Evolutionary conservation across 2,113 vertebrate species (phyloP).

Genomic region (Gallinago paraguaiae): DNA sequence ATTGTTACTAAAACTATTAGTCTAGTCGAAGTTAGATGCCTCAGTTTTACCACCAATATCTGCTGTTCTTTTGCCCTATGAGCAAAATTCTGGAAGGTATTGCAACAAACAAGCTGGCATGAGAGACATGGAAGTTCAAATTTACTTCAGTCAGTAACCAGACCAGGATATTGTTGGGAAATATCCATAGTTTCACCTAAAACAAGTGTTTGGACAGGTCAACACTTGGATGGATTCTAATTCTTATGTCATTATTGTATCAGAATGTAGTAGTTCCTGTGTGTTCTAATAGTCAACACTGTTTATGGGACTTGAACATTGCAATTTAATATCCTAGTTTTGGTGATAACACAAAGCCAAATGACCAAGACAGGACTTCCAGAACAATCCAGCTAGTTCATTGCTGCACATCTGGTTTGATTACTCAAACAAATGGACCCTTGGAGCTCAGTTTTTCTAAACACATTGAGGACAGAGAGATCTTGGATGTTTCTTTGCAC

Average conservation of each 20-base stretch:
- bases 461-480: constrained; percentile 38
- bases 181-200: neutral
- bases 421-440: constrained; percentile 34
- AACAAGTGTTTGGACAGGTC: neutral
- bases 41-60: neutral
- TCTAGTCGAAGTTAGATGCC: neutral
- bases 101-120: neutral
- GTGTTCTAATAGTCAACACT: neutral
- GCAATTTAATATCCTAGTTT: neutral
- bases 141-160: neutral
- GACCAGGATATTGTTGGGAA: neutral
- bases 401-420: constrained; percentile 39
- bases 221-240: neutral
- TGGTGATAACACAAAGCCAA: neutral
- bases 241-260: neutral
- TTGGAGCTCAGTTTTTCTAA: constrained; percentile 47
- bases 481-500: constrained; percentile 49
- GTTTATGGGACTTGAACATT: neutral
- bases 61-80: neutral
- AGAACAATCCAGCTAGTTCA: neutral
- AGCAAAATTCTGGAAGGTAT: neutral
- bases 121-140: neutral
- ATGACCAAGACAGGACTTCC: neutral
- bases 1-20: neutral
- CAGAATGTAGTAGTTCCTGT: neutral